Conservation (phyloP, 2,113 vertebrate genomes). For the Oryzias javanicus region DNA sequence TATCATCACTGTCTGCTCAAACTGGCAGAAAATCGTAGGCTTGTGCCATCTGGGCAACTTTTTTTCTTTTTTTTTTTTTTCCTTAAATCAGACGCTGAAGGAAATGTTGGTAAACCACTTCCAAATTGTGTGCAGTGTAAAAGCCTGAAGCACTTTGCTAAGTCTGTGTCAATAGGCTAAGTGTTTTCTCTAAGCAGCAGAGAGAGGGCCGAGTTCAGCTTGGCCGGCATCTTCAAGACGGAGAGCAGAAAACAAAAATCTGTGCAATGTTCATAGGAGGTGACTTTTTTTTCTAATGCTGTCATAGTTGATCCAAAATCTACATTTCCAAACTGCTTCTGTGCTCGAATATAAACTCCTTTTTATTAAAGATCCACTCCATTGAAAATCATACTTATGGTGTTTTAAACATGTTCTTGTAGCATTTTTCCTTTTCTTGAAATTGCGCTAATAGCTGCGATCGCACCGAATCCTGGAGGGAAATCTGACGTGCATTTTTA, state of each 20-base stretch:
- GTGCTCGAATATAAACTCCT: no score
- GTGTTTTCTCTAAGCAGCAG: slow-evolving; percentile 55
- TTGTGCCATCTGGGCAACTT: slow-evolving; percentile 25
- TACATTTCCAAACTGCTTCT: no score
- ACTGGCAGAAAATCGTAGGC: slow-evolving; percentile 28
- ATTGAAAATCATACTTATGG: no score
- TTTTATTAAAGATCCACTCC: no score
- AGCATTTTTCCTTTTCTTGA: no score
- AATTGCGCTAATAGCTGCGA: no score
- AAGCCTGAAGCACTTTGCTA: slow-evolving; percentile 47
- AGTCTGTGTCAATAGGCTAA: slow-evolving; percentile 65
- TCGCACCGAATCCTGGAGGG: no score
- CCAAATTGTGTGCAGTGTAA: slow-evolving; percentile 35
- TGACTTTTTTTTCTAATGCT: not conserved
- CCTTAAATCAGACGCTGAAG: slow-evolving; percentile 38
- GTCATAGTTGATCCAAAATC: no score
- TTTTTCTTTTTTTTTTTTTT: not conserved
- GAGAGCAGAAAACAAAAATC: slow-evolving; percentile 28
- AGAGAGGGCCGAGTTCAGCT: slow-evolving; percentile 43
- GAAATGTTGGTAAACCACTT: slow-evolving; percentile 48
- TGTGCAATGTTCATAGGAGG: slow-evolving; percentile 22
- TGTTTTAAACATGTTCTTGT: no score
- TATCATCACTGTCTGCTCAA: slow-evolving; percentile 10
- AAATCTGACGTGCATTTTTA: no score
- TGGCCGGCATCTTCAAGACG: slow-evolving; percentile 31